These are phyloP conservation scores for Notothenia rossii DNA, from an alignment of 2,113 vertebrate species.

Conservation along the genomic window DNA sequence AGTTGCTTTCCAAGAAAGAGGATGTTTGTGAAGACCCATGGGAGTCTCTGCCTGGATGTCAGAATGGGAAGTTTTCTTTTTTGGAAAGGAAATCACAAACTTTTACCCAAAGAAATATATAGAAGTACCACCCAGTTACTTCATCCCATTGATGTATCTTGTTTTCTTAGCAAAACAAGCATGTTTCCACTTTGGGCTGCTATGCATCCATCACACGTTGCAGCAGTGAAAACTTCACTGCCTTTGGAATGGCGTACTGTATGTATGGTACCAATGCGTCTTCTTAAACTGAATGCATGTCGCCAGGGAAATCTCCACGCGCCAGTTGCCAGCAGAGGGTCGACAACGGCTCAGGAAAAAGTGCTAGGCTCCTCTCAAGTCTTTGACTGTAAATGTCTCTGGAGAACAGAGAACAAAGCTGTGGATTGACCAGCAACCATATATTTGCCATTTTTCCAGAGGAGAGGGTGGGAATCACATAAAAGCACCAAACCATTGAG, in stretches of 20 bases:
- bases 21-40: conserved; percentile 31
- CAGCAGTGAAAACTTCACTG: conserved; percentile 26
- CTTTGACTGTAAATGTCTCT: conserved; percentile 38
- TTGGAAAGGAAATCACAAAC: conserved; percentile 34
- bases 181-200: conserved; percentile 42
- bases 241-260: conserved; percentile 6
- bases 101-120: conserved; percentile 35
- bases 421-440: conserved; percentile 45
- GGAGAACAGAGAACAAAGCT: conserved; percentile 53
- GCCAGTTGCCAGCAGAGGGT: conserved; percentile 40
- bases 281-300: conserved; percentile 46
- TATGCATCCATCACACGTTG: conserved; percentile 21
- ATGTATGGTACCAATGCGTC: conserved; percentile 25
- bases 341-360: conserved; percentile 51
- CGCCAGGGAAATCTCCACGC: conserved; percentile 60
- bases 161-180: conserved; percentile 40
- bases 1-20: conserved; percentile 40
- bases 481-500: conserved; percentile 33
- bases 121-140: conserved; percentile 27
- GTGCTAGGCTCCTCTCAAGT: conserved; percentile 44
- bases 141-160: conserved; percentile 40
- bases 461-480: conserved; percentile 27
- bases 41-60: conserved; percentile 35
- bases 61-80: conserved; percentile 22
- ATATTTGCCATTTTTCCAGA: conserved; percentile 36